phyloP scores from a whole-genome alignment of 2,113 vertebrate genomes.

The Aphyosemion australe region DNA sequence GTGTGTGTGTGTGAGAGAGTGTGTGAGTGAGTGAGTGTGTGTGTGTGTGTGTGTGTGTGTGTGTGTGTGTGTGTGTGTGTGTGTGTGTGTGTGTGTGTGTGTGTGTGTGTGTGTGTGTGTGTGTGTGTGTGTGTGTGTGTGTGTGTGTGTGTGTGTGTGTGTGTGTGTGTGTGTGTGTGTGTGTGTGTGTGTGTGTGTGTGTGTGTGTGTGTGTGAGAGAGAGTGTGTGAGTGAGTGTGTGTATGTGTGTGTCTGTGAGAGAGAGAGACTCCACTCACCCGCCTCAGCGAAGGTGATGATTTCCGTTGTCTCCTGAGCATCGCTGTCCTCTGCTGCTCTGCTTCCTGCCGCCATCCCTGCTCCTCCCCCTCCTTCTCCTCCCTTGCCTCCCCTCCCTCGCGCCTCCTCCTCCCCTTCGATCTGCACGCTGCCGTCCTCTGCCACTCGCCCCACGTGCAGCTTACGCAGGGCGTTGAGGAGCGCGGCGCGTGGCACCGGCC shows the following conservation, averaged over 20 bases:
- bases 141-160: no score
- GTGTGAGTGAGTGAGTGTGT: no score
- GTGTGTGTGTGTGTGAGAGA: neutral
- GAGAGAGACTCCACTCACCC: constrained; percentile 63
- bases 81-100: no score
- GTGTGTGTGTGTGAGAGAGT: no score
- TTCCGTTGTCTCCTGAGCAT: constrained; percentile 88
- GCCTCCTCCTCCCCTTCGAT: constrained; percentile 88
- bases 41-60: no score
- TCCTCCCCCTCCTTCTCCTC: constrained; percentile 81
- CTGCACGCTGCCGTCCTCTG: constrained; percentile 93
- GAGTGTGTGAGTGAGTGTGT: no score
- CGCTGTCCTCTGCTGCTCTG: constrained; percentile 23
- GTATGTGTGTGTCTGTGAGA: no score
- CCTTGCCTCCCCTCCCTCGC: constrained; percentile 79
- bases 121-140: no score
- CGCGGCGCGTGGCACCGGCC: constrained; percentile 94
- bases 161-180: no score
- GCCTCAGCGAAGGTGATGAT: constrained; percentile 96
- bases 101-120: no score
- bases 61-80: no score
- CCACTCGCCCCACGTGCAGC: constrained; percentile 94
- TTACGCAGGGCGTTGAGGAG: constrained; percentile 96
- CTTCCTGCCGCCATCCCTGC: constrained; percentile 67
- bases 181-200: no score